These are phyloP conservation scores for Trachelus stipa DNA, from an alignment of 2,888 invertebrate genomes.

Conservation along the genomic window DNA sequence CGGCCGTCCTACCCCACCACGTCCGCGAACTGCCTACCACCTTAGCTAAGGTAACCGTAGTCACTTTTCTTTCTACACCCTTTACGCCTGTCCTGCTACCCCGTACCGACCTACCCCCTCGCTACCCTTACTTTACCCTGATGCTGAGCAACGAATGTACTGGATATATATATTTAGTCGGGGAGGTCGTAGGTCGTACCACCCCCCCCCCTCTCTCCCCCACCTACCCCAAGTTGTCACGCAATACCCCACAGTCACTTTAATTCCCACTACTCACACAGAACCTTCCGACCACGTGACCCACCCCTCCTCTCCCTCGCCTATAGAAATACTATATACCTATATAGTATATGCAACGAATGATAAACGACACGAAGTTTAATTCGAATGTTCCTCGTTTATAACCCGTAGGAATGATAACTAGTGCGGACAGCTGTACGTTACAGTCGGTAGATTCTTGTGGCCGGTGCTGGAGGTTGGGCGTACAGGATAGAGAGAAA, in stretches of 20 bases:
- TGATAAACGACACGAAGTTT: background rate
- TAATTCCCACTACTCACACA: background rate
- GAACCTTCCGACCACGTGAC: background rate
- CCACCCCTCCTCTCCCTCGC: background rate
- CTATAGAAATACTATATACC: background rate
- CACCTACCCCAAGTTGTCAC: background rate
- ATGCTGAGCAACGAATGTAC: background rate
- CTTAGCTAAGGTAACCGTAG: background rate
- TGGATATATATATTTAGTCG: background rate
- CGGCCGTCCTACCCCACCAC: background rate
- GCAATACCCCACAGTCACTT: background rate
- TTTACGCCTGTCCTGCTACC: background rate
- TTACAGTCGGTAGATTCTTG: slow-evolving; percentile 1
- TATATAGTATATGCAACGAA: background rate
- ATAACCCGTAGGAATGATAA: slow-evolving; percentile 9
- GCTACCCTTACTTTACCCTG: background rate
- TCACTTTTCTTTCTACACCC: background rate
- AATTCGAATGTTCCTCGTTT: slow-evolving; percentile 10
- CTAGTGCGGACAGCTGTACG: slow-evolving; percentile 8
- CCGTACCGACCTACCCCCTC: too few relatives aligned
- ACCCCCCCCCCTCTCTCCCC: background rate
- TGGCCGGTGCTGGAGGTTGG: background rate
- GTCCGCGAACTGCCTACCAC: background rate
- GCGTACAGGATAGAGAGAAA: background rate
- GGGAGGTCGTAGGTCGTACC: background rate